A percentile compares a stretch with the other conserved stretches of the same genome.
Conservation (phyloP, 2,113 vertebrate genomes). For the Mustela lutreola region DNA sequence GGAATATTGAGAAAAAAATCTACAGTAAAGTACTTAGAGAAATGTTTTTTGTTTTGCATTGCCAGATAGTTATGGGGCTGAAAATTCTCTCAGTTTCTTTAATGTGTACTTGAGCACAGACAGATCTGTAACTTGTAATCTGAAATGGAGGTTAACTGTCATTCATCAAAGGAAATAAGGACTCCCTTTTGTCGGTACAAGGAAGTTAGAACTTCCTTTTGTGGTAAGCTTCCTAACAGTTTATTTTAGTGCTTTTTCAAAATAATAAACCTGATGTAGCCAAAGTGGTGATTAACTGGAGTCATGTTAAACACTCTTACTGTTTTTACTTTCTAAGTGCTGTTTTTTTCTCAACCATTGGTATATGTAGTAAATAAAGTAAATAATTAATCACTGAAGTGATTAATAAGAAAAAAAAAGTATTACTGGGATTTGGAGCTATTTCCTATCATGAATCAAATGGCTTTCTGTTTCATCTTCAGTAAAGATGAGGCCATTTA, state of each 20-base stretch:
- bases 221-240: not conserved
- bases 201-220: slow-evolving; percentile 28
- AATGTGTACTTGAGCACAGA: not conserved
- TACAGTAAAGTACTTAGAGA: not conserved
- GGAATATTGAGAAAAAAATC: not conserved
- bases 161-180: not conserved
- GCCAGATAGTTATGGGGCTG: not conserved
- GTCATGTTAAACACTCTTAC: not conserved
- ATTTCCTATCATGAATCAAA: not conserved
- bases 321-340: not conserved
- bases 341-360: not conserved
- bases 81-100: not conserved
- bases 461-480: slow-evolving; percentile 13
- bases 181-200: not conserved
- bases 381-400: too few relatives aligned
- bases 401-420: not conserved
- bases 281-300: slow-evolving; percentile 17
- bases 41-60: not conserved
- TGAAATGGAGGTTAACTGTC: not conserved
- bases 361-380: not conserved
- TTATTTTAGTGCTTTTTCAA: slow-evolving; percentile 57
- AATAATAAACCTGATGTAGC: not conserved
- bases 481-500: not conserved
- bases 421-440: not conserved
- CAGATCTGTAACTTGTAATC: not conserved